Base-by-base conservation (phyloP, 1,140 invertebrate genomes). In the Zaprionus tsacasi region DNA sequence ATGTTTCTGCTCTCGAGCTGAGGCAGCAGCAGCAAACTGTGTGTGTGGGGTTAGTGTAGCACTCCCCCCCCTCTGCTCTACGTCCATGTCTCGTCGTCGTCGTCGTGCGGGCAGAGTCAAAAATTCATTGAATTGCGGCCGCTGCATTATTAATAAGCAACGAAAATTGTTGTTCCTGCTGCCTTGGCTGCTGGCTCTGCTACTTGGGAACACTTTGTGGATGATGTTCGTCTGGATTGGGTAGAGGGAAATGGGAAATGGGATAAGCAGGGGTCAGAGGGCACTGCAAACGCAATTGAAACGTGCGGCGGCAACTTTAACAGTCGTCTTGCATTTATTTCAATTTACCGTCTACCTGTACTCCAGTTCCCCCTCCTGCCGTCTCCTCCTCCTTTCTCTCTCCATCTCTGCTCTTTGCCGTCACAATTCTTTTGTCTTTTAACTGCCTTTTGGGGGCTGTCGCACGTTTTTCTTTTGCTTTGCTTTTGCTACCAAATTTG, bases 91-190 rank as follows among this genome's bases (percentile, higher is more conserved):
- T 8, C 38, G 25, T 63, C 43, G 35, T 17, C 10, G 27, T 40
- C 40, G 70, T 69, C 70, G 56, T 70, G 71, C 52, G 17, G 59
- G 25, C 60, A 75, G 78, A 88, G 85, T 88, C 85, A 88, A 88
- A 88, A 88, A 88, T 89, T 89, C 85, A 89, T 89, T 89, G 85
- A 89, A 89, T 89, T 89, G 86, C 86, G 86, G 85, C 85, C 85
- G 78, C 64, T 89, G 86, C 86, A 89, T 89, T 89, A 89, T 89
- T 89, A 89, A 89, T 89, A 89, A 79, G 81, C 71, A 33, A 75
- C 54, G 85, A 90, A 85, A 77, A 89, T 78, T 89, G 72, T 89
- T 85, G 78, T 80, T 89, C 65, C 65, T 69, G 78, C n/a, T 40
- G 40, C 77, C 36, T 38, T 48, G 33, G 33, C 40, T 43, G n/a